A percentile compares a stretch with the other conserved stretches of the same genome.
phyloP scores from a whole-genome alignment of 2,888 invertebrate genomes.

The Callimorpha dominula region DNA sequence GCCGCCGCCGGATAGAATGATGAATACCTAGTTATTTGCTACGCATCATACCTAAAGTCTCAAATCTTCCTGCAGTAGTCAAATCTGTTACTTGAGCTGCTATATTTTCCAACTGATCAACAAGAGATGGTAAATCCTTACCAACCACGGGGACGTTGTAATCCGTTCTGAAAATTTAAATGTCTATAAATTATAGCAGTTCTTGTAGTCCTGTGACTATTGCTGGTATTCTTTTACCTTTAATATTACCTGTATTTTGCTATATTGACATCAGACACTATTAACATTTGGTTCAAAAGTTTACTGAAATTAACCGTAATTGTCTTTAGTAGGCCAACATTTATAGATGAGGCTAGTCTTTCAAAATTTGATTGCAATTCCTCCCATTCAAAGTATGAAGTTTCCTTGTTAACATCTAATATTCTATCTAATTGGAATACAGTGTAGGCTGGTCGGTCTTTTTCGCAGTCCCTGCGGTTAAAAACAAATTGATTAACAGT shows the following conservation, averaged over 20 bases:
- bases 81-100: conserved; percentile 90
- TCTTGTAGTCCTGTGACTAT: too few species aligned
- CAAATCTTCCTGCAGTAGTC: conserved; percentile 90
- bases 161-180: conserved; percentile 71
- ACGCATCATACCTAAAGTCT: conserved; percentile 87
- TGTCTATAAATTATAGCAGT: background rate
- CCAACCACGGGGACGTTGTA: conserved; percentile 88
- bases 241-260: conserved; percentile 84
- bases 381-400: conserved; percentile 89
- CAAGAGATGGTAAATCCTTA: conserved; percentile 88
- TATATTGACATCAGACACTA: conserved; percentile 87
- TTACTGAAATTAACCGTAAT: conserved; percentile 86
- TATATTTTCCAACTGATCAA: conserved; percentile 89
- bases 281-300: conserved; percentile 86
- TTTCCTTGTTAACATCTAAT: conserved; percentile 89
- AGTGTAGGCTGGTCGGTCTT: conserved; percentile 90
- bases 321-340: conserved; percentile 83
- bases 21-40: too few species aligned
- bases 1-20: too few species aligned
- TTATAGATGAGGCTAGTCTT: conserved; percentile 84
- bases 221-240: too few species aligned
- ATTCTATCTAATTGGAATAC: conserved; percentile 91
- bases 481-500: background rate
- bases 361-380: conserved; percentile 85
- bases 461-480: conserved; percentile 88